Evolutionary conservation across 2,797 vertebrate genomes (phyloP).

Genomic region (Synanceia verrucosa): DNA sequence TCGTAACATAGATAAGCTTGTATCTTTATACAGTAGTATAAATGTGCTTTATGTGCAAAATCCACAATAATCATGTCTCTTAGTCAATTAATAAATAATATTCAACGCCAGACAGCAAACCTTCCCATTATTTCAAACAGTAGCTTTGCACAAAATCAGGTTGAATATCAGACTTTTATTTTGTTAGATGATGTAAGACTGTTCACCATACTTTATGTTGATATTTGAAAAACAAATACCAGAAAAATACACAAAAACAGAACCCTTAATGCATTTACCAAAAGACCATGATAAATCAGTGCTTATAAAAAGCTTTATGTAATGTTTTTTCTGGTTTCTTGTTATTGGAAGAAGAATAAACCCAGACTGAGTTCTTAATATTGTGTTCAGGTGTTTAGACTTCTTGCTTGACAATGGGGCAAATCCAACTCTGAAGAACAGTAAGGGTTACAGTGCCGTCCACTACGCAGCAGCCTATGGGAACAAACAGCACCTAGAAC

Average conservation of each 20-base stretch:
- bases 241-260: neutral
- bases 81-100: neutral
- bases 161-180: neutral
- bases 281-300: neutral
- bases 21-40: neutral
- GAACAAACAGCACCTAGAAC: conserved; percentile 94
- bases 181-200: neutral
- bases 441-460: conserved; percentile 94
- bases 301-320: neutral
- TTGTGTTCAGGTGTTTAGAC: conserved; percentile 89
- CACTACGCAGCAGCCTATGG: conserved; percentile 97
- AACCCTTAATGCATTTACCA: neutral
- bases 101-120: neutral
- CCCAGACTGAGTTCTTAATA: neutral
- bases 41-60: neutral
- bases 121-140: too few relatives aligned
- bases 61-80: neutral
- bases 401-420: conserved; percentile 94
- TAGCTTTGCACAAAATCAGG: neutral
- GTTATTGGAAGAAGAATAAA: neutral
- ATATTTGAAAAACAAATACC: neutral
- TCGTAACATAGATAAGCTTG: neutral
- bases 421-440: conserved; percentile 92
- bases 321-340: neutral
- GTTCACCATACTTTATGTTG: neutral